phyloP scores from a whole-genome alignment of 2,113 vertebrate genomes.

The Scomber colias region DNA sequence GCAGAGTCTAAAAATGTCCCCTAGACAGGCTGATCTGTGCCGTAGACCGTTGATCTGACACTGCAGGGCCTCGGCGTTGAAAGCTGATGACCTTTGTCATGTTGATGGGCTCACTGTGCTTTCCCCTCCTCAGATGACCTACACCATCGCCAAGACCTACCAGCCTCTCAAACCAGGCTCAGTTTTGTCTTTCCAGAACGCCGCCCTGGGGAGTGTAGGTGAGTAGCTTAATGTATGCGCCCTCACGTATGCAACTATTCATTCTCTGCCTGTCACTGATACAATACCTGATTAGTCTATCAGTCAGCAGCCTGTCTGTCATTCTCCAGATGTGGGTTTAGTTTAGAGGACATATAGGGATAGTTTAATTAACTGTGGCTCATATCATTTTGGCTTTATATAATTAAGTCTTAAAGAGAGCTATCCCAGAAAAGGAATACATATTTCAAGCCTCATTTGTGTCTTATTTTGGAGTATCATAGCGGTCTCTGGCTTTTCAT shows the following conservation, averaged over 20 bases:
- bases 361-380: not conserved
- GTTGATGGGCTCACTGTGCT: constrained; percentile 52
- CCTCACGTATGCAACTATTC: not conserved
- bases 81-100: constrained; percentile 62
- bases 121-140: constrained; percentile 83
- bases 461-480: not conserved
- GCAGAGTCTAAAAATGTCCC: not conserved
- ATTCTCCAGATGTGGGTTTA: too few species aligned
- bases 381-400: not conserved
- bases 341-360: not conserved
- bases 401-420: not conserved
- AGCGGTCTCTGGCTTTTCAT: too few species aligned
- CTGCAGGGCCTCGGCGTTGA: constrained; percentile 22
- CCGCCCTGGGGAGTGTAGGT: constrained; percentile 87
- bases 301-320: not conserved
- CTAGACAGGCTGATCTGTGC: constrained; percentile 42
- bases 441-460: not conserved
- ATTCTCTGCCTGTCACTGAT: constrained; percentile 5
- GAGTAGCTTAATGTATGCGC: constrained; percentile 41
- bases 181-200: constrained; percentile 85
- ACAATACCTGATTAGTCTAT: not conserved
- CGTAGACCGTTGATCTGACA: constrained; percentile 9
- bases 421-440: not conserved
- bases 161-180: constrained; percentile 85
- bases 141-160: constrained; percentile 88